Evolutionary conservation across 2,113 vertebrate species (phyloP).

Genomic region (Sapayoa aenigma): DNA sequence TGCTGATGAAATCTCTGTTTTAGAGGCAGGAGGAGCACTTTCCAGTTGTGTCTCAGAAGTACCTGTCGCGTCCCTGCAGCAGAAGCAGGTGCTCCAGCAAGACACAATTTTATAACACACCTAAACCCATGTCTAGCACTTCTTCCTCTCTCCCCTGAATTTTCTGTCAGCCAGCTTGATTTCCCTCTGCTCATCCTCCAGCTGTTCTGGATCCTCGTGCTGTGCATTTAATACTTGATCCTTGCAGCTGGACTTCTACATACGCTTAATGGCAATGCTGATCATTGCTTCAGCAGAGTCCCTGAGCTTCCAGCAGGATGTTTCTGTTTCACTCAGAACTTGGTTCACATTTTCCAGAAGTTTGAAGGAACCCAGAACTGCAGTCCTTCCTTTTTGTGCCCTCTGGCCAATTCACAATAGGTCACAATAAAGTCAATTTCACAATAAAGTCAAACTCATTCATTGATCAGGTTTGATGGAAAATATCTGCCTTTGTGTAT

Average conservation of each 20-base stretch:
- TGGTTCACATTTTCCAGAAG: background rate
- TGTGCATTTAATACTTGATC: background rate
- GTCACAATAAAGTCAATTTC: too few relatives aligned
- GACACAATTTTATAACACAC: background rate
- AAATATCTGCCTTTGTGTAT: constrained; percentile 3
- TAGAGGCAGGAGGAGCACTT: background rate
- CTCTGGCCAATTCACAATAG: background rate
- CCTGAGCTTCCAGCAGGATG: background rate
- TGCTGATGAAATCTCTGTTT: background rate
- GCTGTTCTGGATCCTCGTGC: background rate
- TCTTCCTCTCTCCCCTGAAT: background rate
- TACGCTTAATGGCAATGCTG: fast-evolving
- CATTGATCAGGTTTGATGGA: background rate
- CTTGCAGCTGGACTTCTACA: background rate
- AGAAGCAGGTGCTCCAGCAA: background rate
- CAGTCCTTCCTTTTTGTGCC: background rate
- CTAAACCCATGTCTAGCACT: background rate
- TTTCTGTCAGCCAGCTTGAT: background rate
- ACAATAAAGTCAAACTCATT: background rate
- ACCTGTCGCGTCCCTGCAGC: background rate
- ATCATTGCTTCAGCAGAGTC: background rate
- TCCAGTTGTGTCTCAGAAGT: fast-evolving
- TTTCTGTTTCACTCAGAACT: background rate
- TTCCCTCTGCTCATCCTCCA: background rate
- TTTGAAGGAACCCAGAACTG: background rate